phyloP scores from a whole-genome alignment of 2,888 invertebrate genomes.

The Ennomos quercinarius region DNA sequence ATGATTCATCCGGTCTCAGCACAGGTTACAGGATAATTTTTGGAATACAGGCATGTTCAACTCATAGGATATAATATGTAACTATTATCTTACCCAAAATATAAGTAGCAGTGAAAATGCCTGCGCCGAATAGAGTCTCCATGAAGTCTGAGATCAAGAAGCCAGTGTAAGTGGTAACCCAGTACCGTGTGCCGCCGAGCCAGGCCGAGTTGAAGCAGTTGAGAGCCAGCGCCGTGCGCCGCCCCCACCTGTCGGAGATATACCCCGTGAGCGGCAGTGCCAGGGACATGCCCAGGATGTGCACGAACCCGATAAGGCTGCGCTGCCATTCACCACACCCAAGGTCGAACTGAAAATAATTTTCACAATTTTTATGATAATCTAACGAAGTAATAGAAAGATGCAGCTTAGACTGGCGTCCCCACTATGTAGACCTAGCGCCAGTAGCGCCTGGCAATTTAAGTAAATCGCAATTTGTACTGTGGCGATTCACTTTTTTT shows the following conservation, averaged over 20 bases:
- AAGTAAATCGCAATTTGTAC: too few relatives aligned
- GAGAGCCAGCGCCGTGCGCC: constrained; percentile 84
- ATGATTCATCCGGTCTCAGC: too few relatives aligned
- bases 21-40: too few relatives aligned
- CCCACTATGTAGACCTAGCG: too few relatives aligned
- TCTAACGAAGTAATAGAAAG: too few relatives aligned
- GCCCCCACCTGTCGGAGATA: constrained; percentile 90
- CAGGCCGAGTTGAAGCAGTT: constrained; percentile 86
- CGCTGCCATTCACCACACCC: constrained; percentile 89
- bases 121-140: constrained; percentile 88
- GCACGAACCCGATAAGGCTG: constrained; percentile 89
- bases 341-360: constrained; percentile 79
- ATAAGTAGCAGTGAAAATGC: constrained; percentile 88
- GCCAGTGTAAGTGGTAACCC: constrained; percentile 86
- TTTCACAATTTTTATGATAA: too few relatives aligned
- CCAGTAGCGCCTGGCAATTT: too few relatives aligned
- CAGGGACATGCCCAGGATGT: constrained; percentile 88
- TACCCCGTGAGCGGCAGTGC: constrained; percentile 89
- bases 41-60: too few relatives aligned
- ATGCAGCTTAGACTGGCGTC: too few relatives aligned
- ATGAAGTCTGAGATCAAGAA: constrained; percentile 88
- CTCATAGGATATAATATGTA: too few relatives aligned
- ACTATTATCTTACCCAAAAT: constrained; percentile 84
- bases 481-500: too few relatives aligned
- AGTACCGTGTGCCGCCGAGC: constrained; percentile 86